Percentiles rank a stretch among this genome's conserved stretches.
Conservation (phyloP, 2,888 invertebrate genomes). For the Lissonota sp. region DNA sequence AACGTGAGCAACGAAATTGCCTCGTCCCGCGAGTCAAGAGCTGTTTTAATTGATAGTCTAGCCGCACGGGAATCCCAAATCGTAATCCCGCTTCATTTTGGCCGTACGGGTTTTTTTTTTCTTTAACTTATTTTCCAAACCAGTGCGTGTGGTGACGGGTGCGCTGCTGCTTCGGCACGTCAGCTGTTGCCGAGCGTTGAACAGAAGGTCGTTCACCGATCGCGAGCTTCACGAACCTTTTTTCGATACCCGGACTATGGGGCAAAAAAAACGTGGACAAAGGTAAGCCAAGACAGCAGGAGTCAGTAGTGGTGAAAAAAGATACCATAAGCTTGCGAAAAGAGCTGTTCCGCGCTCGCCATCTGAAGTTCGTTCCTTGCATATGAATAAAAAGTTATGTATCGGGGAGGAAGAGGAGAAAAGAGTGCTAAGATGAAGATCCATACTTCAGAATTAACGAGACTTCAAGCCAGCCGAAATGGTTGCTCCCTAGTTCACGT, state of each 20-base stretch:
- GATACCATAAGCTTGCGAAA: constrained; percentile 41
- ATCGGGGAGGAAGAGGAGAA: constrained; percentile 18
- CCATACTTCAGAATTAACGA: not conserved
- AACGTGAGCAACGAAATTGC: constrained; percentile 51
- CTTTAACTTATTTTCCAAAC: not conserved
- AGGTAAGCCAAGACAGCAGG: constrained; percentile 47
- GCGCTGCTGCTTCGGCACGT: constrained; percentile 43
- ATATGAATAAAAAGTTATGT: not conserved
- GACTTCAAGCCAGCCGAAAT: no score
- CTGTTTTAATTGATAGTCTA: constrained; percentile 63
- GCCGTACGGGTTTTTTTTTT: constrained; percentile 7
- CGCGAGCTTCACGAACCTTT: constrained; percentile 54
- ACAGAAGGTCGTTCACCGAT: constrained; percentile 65
- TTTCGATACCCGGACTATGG: constrained; percentile 23
- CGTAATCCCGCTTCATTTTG: constrained; percentile 47
- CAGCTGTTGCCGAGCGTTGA: constrained; percentile 58
- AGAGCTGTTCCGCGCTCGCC: constrained; percentile 48
- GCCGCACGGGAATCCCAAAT: constrained; percentile 39
- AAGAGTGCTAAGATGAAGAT: not conserved
- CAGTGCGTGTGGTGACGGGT: constrained; percentile 41
- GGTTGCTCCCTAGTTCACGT: no score
- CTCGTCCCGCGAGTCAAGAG: constrained; percentile 47
- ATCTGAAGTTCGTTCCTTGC: constrained; percentile 53
- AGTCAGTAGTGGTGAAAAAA: constrained; percentile 37
- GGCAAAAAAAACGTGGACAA: constrained; percentile 31